These are phyloP conservation scores for Sciurus vulgaris DNA, from an alignment of 2,797 vertebrate species.

Conservation along the genomic window DNA sequence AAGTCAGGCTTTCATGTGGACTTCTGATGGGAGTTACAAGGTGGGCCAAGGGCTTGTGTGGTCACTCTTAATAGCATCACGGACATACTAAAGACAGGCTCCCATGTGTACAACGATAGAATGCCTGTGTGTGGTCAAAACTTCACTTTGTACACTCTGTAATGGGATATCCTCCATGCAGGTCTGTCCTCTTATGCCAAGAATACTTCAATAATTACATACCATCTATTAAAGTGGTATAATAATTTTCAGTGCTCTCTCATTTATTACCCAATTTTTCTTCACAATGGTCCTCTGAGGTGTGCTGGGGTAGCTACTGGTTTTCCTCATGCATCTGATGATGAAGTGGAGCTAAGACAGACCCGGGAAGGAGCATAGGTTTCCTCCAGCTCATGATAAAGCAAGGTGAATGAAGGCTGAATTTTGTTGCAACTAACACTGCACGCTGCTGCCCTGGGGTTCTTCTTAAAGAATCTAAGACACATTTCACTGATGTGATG, in stretches of 20 bases:
- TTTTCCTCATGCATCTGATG: not conserved
- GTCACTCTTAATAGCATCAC: not conserved
- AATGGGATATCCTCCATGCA: not conserved
- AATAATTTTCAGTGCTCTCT: not conserved
- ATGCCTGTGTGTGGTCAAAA: not conserved
- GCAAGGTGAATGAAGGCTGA: too few relatives aligned
- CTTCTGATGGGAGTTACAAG: not conserved
- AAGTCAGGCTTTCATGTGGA: not conserved
- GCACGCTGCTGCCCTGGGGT: not conserved
- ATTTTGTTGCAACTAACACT: not conserved
- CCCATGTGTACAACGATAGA: too few relatives aligned
- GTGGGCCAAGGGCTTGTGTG: not conserved
- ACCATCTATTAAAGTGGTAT: too few relatives aligned
- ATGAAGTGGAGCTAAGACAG: not conserved
- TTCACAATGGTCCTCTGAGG: not conserved
- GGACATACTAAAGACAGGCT: not conserved
- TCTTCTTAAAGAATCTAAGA: not conserved
- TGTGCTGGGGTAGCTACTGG: not conserved
- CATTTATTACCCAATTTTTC: not conserved
- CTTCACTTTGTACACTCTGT: not conserved
- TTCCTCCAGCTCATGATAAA: not conserved
- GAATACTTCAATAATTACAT: not conserved
- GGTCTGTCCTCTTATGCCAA: not conserved
- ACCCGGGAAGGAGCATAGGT: accelerated
- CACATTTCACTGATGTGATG: not conserved